Evolutionary conservation across 1,140 invertebrate genomes (phyloP).

Genomic region (Leptonema lineaticorne): DNA sequence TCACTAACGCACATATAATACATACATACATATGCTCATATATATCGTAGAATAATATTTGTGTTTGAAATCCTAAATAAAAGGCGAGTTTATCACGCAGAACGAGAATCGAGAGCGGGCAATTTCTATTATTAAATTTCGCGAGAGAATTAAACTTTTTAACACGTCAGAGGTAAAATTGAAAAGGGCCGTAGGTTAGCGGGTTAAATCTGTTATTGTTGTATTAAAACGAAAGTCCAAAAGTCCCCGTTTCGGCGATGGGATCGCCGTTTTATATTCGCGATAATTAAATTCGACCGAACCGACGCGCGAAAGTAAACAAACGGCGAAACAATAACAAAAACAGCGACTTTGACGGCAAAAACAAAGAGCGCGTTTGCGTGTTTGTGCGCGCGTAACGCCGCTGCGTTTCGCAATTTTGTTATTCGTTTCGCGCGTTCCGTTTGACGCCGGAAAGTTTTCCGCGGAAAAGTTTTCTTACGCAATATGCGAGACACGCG

Average conservation of each 20-base stretch:
- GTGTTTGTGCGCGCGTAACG: not conserved
- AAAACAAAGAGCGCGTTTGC: not conserved
- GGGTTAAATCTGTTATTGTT: not conserved
- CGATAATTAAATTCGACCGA: not conserved
- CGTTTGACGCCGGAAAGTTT: constrained; percentile 26
- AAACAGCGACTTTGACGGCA: not conserved
- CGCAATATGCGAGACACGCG: constrained; percentile 26
- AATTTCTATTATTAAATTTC: too few species aligned
- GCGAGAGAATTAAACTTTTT: too few species aligned
- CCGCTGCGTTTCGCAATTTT: not conserved
- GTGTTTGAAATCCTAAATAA: too few species aligned
- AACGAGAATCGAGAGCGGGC: too few species aligned
- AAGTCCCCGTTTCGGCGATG: not conserved
- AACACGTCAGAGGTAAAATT: too few species aligned
- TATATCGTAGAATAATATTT: too few species aligned
- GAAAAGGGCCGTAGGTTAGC: too few species aligned
- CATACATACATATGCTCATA: too few species aligned
- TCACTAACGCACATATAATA: too few species aligned
- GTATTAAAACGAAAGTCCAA: not conserved
- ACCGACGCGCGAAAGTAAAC: not conserved
- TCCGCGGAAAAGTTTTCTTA: too few species aligned
- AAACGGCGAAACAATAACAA: constrained; percentile 13
- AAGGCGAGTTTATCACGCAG: too few species aligned
- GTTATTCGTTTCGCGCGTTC: not conserved
- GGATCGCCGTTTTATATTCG: not conserved